A percentile compares a stretch with the other conserved stretches of the same genome.
These are phyloP conservation scores for Epinephelus fuscoguttatus DNA, from an alignment of 2,113 vertebrate species.

Conservation along the genomic window DNA sequence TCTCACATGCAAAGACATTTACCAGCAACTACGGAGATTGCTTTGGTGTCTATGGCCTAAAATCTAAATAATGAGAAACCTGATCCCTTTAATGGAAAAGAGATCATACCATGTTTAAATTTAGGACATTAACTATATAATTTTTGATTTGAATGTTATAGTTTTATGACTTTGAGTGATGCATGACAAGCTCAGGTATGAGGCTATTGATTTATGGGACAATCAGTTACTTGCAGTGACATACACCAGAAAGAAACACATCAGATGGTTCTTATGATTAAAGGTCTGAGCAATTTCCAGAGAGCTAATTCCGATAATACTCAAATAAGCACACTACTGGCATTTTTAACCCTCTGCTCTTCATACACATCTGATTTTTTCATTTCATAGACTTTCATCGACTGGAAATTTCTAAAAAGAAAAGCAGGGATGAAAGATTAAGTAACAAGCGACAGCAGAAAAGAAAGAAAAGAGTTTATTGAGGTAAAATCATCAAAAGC, in stretches of 20 bases:
- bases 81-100: background rate
- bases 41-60: background rate
- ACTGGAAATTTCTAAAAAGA: constrained; percentile 1
- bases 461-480: constrained; percentile 74
- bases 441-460: constrained; percentile 45
- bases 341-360: background rate
- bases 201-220: background rate
- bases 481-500: constrained; percentile 28
- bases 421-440: constrained; percentile 23
- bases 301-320: background rate
- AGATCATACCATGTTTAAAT: background rate
- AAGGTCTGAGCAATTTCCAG: background rate
- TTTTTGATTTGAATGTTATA: background rate
- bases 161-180: background rate
- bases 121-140: background rate
- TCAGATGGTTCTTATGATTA: background rate
- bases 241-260: background rate
- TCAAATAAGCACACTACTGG: background rate
- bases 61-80: background rate
- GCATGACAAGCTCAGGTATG: background rate
- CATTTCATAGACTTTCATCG: background rate
- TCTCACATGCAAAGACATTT: background rate
- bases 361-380: background rate
- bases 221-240: background rate
- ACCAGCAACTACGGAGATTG: no score